A percentile compares a stretch with the other conserved stretches of the same genome.
phyloP scores from a whole-genome alignment of 2,113 vertebrate species.

The Balaeniceps rex region DNA sequence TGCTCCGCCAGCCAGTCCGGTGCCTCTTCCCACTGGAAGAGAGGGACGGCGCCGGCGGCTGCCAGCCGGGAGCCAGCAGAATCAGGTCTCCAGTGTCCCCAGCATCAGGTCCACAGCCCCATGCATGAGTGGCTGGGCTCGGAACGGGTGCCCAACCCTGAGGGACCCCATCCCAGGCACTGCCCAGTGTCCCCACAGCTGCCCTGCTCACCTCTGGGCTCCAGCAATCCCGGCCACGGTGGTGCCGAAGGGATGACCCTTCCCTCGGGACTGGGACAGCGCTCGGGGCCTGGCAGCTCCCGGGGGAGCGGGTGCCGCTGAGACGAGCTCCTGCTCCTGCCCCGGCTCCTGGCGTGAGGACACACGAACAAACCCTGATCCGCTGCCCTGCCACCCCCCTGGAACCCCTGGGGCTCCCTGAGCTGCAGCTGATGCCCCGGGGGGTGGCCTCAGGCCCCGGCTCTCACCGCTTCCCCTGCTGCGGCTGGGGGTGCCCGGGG shows the following conservation, averaged over 20 bases:
- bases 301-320: background rate
- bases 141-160: background rate
- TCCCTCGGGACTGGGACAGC: background rate
- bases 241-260: slow-evolving; percentile 66
- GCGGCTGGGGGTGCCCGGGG: background rate
- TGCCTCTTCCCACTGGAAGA: slow-evolving; percentile 34
- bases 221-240: background rate
- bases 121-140: background rate
- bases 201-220: slow-evolving; percentile 48
- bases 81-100: background rate
- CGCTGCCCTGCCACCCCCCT: fast-evolving
- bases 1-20: slow-evolving; percentile 58
- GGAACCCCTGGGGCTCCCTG: background rate
- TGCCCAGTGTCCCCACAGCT: background rate
- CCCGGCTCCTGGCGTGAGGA: background rate
- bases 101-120: background rate
- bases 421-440: background rate
- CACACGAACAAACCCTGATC: background rate
- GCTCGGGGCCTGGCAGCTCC: background rate
- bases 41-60: background rate
- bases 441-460: background rate
- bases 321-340: background rate
- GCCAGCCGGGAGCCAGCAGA: background rate
- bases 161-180: background rate
- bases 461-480: slow-evolving; percentile 44